A percentile compares a stretch with the other conserved stretches of the same genome.
Evolutionary conservation across 2,113 vertebrate species (phyloP).

Genomic region (Pseudopipra pipra): DNA sequence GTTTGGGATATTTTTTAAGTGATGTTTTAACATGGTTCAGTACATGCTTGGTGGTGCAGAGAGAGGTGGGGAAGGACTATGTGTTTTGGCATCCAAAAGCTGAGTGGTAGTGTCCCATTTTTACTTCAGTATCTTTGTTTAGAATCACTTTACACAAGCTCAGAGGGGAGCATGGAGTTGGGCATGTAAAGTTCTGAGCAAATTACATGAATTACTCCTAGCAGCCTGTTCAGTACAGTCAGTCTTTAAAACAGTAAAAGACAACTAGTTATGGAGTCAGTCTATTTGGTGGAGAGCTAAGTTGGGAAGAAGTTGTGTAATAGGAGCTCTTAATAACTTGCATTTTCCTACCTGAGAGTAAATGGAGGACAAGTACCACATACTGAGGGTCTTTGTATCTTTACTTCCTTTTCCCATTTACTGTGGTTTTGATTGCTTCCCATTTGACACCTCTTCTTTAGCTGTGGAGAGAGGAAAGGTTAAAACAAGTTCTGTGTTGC

Average conservation of each 20-base stretch:
- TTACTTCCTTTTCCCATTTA: background rate
- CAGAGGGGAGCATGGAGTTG: background rate
- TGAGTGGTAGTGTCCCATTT: background rate
- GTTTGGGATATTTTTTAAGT: accelerated
- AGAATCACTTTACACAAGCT: background rate
- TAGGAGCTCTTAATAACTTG: background rate
- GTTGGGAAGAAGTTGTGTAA: background rate
- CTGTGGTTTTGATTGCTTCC: background rate
- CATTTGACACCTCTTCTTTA: background rate
- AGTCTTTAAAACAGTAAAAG: background rate
- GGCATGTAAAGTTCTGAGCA: background rate
- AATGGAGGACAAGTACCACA: background rate
- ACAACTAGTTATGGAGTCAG: background rate
- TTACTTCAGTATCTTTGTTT: background rate
- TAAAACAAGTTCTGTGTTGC: background rate
- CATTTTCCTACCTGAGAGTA: background rate
- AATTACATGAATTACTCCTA: background rate
- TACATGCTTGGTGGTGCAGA: accelerated
- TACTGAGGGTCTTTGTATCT: background rate
- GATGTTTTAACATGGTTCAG: background rate
- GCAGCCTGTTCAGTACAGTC: no score
- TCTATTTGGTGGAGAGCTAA: background rate
- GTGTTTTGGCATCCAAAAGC: background rate
- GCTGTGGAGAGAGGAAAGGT: background rate
- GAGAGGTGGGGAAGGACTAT: background rate